Evolutionary conservation across 64 coral and sea anemone species (phyloP), one percentile per base, ranked within the genome.

Genomic region (Pocillopora damicornis): DNA sequence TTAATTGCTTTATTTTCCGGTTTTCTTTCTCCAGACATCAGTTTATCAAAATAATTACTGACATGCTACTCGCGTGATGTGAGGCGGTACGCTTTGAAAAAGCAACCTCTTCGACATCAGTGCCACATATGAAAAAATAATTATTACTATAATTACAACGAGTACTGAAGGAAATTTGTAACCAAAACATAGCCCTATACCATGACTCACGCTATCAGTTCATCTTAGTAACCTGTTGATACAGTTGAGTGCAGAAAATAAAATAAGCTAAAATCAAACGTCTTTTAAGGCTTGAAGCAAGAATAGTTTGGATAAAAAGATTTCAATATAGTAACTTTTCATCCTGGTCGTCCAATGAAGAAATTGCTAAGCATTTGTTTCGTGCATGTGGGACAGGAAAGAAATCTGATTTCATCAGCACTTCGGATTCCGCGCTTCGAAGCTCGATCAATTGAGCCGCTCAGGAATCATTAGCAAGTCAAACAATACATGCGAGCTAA

Each of bases 11-110:
- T 84, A 56, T 51, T 84, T 84, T 61, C 81, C 61, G 63, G 62
- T 25, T 35, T 69, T 20, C 71, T 65, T 35, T 72, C 67, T 71
- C 71, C 37, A 84, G 26, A 84, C 64, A 82, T 37, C 20, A 84
- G 61, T 82, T 72, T 58, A 84, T 84, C 64, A 5, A 84, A 18
- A 69, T 72, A 20, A 82, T 35, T 42, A 56, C 56, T 84, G 81
- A 11, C 63, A 51, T 83, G 63, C 81, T 63, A 17, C 35, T 69
- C 13, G 63, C 63, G 1, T 71, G 64, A 84, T 84, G 63, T n/a
- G 8, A 69, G 13, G 81, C 81, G 81, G 81, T 72, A 2, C 57
- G 16, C 81, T 84, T 84, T 84, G 81, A 84, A 83, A 83, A 36
- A 5, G 35, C 64, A 35, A 84, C 64, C 37, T 57, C 63, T 14